Evolutionary conservation across 2,113 vertebrate genomes (phyloP), one percentile per base, ranked within the genome.

Genomic region (Gasterosteus aculeatus): DNA sequence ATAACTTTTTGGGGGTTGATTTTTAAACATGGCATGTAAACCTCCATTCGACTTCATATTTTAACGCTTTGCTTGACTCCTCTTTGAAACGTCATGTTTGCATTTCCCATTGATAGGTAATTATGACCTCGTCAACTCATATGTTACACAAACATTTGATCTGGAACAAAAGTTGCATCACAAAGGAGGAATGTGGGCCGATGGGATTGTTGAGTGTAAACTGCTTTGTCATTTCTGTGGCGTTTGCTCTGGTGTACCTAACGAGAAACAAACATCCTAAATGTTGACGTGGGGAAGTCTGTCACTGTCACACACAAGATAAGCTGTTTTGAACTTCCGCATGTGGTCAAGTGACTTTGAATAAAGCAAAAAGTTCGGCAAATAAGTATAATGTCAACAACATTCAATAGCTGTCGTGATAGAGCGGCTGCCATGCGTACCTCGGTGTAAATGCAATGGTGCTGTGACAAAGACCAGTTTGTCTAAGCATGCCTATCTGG

Each of bases 171-270:
- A 57, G 16, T 87, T 89, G n/a, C 81, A 70, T 74, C 77, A 88
- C 16, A 1, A 1, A 26, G 1, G 15, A 84, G 78, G 91, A 93
- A 94, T 93, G 92, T 65, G 16, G 88, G 54, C 80, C 11, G 67
- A 74, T 77, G 65, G 53, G 71, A 87, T 87, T 78, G 66, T 72
- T 85, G 10, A 35, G 78, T 59, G 51, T 44, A 26, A 12, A 2
- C 41, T 44, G 16, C 49, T 71, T 54, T 67, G 58, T 82, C 60
- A 73, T 68, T 84, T 89, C 69, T 26, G 51, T 62, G 8, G 1
- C 41, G 44, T 59, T 70, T 0, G 1, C 44, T 53, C 15, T 8
- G 54, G 49, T 31, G 59, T 85, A 84, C 38, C 42, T 80, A 75
- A 87, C 71, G 14, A 39, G 39, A 68, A 35, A 49, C 46, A 70